Evolutionary conservation across 2,113 vertebrate species (phyloP).

Genomic region (Steatornis caripensis): DNA sequence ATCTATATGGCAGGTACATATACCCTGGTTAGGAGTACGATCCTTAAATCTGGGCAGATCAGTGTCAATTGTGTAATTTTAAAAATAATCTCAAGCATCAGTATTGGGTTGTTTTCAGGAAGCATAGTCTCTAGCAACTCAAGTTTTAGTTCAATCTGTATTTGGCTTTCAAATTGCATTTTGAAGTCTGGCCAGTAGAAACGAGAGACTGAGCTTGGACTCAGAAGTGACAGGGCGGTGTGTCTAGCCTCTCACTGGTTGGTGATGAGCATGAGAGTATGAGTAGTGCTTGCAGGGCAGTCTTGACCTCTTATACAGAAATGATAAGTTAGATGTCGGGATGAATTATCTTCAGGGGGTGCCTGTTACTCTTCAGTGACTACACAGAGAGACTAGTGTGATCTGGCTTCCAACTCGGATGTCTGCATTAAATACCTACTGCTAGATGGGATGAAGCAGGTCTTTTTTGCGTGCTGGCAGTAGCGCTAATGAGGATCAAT

Average conservation of each 20-base stretch:
- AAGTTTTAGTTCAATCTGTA: not conserved
- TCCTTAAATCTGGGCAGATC: not conserved
- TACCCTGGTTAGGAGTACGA: not conserved
- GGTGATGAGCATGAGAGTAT: rapidly evolving
- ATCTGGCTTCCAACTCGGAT: not conserved
- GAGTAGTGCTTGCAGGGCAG: not conserved
- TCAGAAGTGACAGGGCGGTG: not conserved
- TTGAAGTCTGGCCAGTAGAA: not conserved
- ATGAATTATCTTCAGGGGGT: not conserved
- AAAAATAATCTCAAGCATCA: not conserved
- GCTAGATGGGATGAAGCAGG: not conserved
- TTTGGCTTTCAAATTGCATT: not conserved
- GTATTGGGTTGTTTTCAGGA: not conserved
- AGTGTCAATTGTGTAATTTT: not conserved
- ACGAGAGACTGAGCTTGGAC: not conserved
- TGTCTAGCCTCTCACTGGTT: not conserved
- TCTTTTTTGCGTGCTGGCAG: not conserved
- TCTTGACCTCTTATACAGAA: not conserved
- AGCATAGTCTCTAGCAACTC: not conserved
- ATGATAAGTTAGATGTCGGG: not conserved
- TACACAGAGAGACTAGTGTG: not conserved
- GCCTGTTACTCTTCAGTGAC: not conserved
- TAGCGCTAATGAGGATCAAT: not conserved
- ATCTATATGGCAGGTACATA: not conserved
- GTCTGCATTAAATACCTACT: not conserved